Base-by-base conservation (phyloP, 2,888 invertebrate species). In the Dendrolimus houi region DNA sequence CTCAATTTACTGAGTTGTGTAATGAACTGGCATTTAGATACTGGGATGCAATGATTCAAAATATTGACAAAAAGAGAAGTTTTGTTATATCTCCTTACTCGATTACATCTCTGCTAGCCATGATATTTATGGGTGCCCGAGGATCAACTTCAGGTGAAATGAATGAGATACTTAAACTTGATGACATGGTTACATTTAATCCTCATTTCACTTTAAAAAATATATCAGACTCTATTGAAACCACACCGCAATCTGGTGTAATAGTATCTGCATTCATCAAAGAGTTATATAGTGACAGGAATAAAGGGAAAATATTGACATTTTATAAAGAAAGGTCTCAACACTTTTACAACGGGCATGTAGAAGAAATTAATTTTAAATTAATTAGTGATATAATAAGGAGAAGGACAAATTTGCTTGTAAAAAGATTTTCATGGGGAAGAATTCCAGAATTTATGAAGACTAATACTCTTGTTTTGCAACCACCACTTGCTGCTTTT, bases 161-260 rank as follows among this genome's bases (percentile, higher is more conserved):
- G 95, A 97, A 97, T 74, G 96, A 96, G 71, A 93, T 97, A 10
- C 85, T 97, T 0, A 94, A 94, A 68, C 85, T 97, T 13, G 97
- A 97, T 74, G 96, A 97, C 64, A 96, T 97, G 93, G 94, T 96
- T 0, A 96, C 96, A 0, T 97, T 97, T 71, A 97, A 97, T 81
- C 97, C 97, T 0, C 97, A 97, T 77, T 92, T 96, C 68, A 94
- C 96, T 0, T 93, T 97, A 67, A 95, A 95, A 77, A 97, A 97
- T 74, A 94, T 97, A 17, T 96, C 96, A 0, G 96, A 96, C 70
- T 95, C 96, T 0, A 94, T 96, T 42, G 93, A 95, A 63, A 87
- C 93, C 41, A 92, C 93, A 0, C 87, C 92, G 42, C 92, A 93
- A 56, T 92, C 94, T n/a, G 95, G 96, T 1, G 94, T 96, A 9